Base-by-base conservation (phyloP, 2,797 vertebrate genomes). In the Onychomys torridus region DNA sequence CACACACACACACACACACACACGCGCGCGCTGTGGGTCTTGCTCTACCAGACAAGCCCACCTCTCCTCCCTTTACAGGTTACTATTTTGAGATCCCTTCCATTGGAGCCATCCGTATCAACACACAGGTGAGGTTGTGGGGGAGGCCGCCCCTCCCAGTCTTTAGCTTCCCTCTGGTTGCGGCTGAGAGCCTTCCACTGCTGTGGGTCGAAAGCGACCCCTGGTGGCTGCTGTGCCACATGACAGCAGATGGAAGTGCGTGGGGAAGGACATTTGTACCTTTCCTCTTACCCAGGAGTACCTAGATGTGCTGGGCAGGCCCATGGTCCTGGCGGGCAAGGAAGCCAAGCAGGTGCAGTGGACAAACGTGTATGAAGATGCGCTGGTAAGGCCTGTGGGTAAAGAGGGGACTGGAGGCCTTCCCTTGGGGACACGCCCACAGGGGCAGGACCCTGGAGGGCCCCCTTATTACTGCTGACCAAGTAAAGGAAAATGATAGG, bases 71-170 rank as follows among this genome's bases (percentile, higher is more conserved):
- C 96, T 98, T 95, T 92, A 89, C 98, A 99, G 99, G 99, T 98
- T 99, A 99, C 98, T 99, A 99, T 99, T 99, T 99, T 67, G 99
- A 99, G 98, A 99, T 99, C 96, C 99, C 99, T 91, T 99, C 99
- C 71, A 99, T 99, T 0, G 99, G 99, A 12, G 99, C 99, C 96
- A 99, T 99, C 98, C 99, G 99, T 97, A 99, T 99, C 99, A 99
- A 99, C 99, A 99, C 99, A 0, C 99, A 99, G 99, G 99, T 99
- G 98, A 96, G 98, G 83, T 46, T n/a, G 8, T 25, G 23, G 19
- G 14, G 90, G 4, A 0, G 10, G 14, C 55, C 25, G 57, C 16
- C 40, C 71, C 83, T 59, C 55, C 46, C 57, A 71, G 76, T 49
- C 34, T 71, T 73, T 76, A 1, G 10, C 52, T 75, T 23, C 93